A percentile compares a stretch with the other conserved stretches of the same genome.
Evolutionary conservation across 2,113 vertebrate species (phyloP).

Genomic region (Sula dactylatra): DNA sequence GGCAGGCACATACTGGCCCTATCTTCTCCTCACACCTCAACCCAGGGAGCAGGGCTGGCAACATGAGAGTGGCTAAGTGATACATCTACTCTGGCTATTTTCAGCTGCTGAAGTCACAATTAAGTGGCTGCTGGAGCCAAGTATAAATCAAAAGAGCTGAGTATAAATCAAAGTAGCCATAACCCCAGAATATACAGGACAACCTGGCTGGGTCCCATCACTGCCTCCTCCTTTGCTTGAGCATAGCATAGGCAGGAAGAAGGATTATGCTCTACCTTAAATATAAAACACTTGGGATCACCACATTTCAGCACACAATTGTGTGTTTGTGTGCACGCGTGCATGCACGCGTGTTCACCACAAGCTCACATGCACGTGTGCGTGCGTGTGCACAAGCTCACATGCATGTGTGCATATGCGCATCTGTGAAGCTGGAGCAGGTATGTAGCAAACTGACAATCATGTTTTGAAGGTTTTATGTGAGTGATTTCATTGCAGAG

Average conservation of each 20-base stretch:
- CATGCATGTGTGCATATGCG: not conserved
- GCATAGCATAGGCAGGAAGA: not conserved
- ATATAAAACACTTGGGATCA: not conserved
- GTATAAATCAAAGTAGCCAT: not conserved
- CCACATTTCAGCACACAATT: not conserved
- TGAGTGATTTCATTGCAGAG: not conserved
- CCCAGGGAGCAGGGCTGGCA: not conserved
- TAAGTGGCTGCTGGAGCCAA: not conserved
- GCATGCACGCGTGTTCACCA: no score
- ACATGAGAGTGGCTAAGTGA: not conserved
- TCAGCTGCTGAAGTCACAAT: constrained; percentile 44
- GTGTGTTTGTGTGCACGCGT: no score
- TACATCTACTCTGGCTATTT: not conserved
- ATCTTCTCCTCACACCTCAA: not conserved
- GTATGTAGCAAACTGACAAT: not conserved
- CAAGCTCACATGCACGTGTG: not conserved
- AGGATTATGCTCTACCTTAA: not conserved
- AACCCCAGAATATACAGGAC: not conserved
- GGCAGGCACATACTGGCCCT: not conserved
- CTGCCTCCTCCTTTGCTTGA: not conserved
- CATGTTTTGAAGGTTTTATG: not conserved
- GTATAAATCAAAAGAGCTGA: not conserved
- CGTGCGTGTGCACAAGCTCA: no score
- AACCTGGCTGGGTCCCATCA: not conserved
- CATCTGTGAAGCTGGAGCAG: not conserved